Base-by-base conservation (phyloP, 2,113 vertebrate genomes). In the Oreochromis aureus region DNA sequence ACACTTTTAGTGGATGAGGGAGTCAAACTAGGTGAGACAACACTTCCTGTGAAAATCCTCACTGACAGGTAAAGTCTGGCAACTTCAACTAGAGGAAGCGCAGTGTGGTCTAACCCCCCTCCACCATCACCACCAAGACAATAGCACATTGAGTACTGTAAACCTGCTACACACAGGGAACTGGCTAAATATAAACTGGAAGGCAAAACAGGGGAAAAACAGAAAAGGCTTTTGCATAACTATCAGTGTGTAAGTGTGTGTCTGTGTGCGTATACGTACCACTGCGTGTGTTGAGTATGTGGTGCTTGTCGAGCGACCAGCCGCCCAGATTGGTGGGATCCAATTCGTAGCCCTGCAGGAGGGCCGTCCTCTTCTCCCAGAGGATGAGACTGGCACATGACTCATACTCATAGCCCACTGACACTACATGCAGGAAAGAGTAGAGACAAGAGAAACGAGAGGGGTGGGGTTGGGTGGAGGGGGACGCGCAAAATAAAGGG, bases 321-420 rank as follows among this genome's bases (percentile, higher is more conserved):
- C 98, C 98, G 1, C 99, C 99, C 56, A 99, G 96, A 92, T 97
- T 98, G 79, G 98, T 98, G 36, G 99, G 98, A 83, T 99, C 98
- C 94, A 99, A 97, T 91, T 99, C 99, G 46, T 98, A 99, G 55
- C 98, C 99, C 92, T 99, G 98, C 79, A 99, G 96, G 41, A 97
- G 87, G 3, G 97, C 97, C 1, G 97, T 99, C 93, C 98, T 98
- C 94, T 99, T 99, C 96, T 99, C 99, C 99, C 99, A 99, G 19
- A 99, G 95, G 91, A 99, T 98, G 85, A 99, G 97, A 59, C 97
- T 98, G 79, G 97, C 97, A 86, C 99, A 99, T 36, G 98, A 98
- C 94, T 99, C 99, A 48, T 99, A 99, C 81, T 99, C 99, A 83
- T 98, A 99, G 4, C 99, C 99, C n/a, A 99, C 98, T 12, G 99